Conservation (phyloP, 2,113 vertebrate genomes). For the Cettia cetti region DNA sequence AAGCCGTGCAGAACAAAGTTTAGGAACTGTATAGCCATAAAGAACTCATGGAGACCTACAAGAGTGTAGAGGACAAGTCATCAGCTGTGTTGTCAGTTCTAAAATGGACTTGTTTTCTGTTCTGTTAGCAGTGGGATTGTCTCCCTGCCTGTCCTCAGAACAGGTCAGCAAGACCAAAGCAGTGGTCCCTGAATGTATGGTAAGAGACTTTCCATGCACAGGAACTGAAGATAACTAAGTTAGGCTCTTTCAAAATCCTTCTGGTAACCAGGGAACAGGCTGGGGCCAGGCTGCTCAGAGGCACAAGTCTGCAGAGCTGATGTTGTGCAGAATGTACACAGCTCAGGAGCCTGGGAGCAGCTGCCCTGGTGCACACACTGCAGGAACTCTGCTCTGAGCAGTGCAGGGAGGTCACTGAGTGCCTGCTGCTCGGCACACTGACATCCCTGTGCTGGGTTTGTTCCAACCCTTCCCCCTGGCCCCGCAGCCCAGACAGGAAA, state of each 20-base stretch:
- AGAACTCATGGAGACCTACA: not conserved
- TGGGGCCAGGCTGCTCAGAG: not conserved
- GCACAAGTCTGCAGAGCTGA: not conserved
- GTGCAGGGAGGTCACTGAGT: not conserved
- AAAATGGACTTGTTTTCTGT: not conserved
- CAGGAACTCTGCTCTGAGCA: not conserved
- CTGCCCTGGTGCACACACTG: not conserved
- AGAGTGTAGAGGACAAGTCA: not conserved
- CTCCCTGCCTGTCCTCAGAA: not conserved
- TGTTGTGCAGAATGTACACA: not conserved
- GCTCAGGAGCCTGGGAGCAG: not conserved
- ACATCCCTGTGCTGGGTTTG: not conserved
- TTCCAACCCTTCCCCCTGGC: fast-evolving
- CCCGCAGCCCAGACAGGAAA: not conserved
- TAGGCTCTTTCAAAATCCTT: not conserved
- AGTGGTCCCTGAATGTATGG: fast-evolving
- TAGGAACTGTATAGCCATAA: not conserved
- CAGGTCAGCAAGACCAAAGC: not conserved
- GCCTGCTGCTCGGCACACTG: not conserved
- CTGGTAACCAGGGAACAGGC: not conserved
- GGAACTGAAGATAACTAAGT: not conserved
- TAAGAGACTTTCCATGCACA: not conserved
- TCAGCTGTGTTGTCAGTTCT: not conserved
- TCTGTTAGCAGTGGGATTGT: not conserved
- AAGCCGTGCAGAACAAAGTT: not conserved